A percentile compares a stretch with the other conserved stretches of the same genome.
These are phyloP conservation scores for Linurgus olivaceus DNA, from an alignment of 2,797 vertebrate species.

Conservation along the genomic window DNA sequence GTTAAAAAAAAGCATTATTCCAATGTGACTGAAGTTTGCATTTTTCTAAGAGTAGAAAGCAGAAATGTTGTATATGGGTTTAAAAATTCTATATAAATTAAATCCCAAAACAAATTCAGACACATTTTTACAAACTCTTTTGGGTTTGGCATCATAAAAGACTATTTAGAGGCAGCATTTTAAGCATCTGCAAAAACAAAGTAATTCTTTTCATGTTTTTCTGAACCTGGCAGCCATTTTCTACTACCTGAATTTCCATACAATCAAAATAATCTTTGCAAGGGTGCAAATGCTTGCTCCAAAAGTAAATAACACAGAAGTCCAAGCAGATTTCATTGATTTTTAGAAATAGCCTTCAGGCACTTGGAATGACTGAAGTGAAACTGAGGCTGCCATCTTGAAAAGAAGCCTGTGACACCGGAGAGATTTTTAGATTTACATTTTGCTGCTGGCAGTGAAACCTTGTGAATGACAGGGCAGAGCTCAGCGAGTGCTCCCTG, in stretches of 20 bases:
- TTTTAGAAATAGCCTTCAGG: neutral
- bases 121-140: neutral
- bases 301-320: neutral
- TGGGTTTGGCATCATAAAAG: neutral
- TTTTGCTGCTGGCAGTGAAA: neutral
- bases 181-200: neutral
- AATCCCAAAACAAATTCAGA: neutral
- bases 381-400: neutral
- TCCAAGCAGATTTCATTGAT: neutral
- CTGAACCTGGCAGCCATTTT: neutral
- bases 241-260: neutral
- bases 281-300: neutral
- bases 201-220: neutral
- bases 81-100: neutral
- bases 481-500: fast-evolving
- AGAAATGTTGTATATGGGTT: neutral
- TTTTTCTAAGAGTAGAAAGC: constrained; percentile 4
- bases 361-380: neutral
- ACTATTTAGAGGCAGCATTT: neutral
- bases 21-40: constrained; percentile 4
- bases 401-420: neutral
- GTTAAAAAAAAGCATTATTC: neutral
- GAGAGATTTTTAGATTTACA: neutral
- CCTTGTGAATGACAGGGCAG: neutral
- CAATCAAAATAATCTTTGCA: neutral